Percentiles rank a stretch among this genome's conserved stretches.
phyloP scores from a whole-genome alignment of 2,888 invertebrate genomes.

The Coelinius sp. region DNA sequence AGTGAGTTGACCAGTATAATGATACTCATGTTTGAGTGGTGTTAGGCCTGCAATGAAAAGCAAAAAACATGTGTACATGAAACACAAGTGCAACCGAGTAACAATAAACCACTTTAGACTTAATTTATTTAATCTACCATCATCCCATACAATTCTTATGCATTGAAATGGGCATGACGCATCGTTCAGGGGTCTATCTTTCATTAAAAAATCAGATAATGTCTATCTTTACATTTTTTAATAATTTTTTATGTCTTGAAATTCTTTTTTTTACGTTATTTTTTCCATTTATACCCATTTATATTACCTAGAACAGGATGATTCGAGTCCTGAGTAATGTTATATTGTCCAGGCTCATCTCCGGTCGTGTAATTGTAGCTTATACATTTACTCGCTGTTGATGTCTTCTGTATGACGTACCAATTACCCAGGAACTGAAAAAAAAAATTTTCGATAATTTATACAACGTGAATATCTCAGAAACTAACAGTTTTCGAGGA shows the following conservation, averaged over 20 bases:
- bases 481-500: neutral
- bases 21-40: slow-evolving; percentile 84
- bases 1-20: slow-evolving; percentile 80
- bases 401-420: slow-evolving; percentile 88
- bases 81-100: neutral
- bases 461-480: neutral
- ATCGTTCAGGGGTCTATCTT: neutral
- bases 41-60: slow-evolving; percentile 74
- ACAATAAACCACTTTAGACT: slow-evolving; percentile 60
- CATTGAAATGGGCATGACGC: slow-evolving; percentile 48
- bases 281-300: no score
- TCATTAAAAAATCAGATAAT: slow-evolving; percentile 20
- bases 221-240: neutral
- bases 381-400: slow-evolving; percentile 84
- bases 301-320: slow-evolving; percentile 72
- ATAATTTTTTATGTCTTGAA: neutral
- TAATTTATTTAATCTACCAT: slow-evolving; percentile 60
- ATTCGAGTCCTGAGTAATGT: slow-evolving; percentile 81
- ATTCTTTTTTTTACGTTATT: no score
- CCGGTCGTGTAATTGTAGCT: slow-evolving; percentile 83
- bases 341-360: slow-evolving; percentile 79
- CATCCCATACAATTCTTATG: slow-evolving; percentile 34
- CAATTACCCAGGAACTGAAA: slow-evolving; percentile 83
- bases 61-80: slow-evolving; percentile 17
- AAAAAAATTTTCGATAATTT: slow-evolving; percentile 12